Evolutionary conservation across 2,888 invertebrate genomes (phyloP).

Genomic region (Helleia helle): DNA sequence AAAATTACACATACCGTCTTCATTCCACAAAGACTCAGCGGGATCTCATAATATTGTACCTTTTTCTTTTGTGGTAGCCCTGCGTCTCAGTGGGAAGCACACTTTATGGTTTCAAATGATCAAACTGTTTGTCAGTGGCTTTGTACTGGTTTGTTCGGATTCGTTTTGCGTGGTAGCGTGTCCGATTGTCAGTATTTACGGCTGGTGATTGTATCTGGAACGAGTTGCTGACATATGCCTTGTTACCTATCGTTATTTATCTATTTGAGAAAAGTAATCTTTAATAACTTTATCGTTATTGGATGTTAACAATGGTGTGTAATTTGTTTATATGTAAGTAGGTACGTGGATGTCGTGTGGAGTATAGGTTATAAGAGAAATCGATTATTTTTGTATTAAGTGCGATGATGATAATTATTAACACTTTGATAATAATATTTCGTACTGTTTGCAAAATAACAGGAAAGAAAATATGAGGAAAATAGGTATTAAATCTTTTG

Average conservation of each 20-base stretch:
- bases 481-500: no score
- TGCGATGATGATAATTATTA: no score
- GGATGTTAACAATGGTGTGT: no score
- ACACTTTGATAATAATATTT: no score
- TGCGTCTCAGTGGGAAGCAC: constrained; percentile 62
- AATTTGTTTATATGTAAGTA: no score
- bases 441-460: no score
- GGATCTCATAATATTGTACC: constrained; percentile 68
- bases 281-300: no score
- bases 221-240: constrained; percentile 40
- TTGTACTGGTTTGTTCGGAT: constrained; percentile 38
- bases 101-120: constrained; percentile 73
- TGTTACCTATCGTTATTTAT: neutral
- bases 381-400: no score
- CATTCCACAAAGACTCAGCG: constrained; percentile 70
- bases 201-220: constrained; percentile 41
- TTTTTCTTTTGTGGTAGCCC: constrained; percentile 67
- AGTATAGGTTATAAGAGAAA: no score
- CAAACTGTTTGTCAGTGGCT: constrained; percentile 69
- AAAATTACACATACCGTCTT: constrained; percentile 68
- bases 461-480: no score
- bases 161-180: constrained; percentile 54
- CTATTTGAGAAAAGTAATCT: neutral
- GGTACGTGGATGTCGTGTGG: no score
- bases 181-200: constrained; percentile 40